Base-by-base conservation (phyloP, 1,140 invertebrate genomes). In the Bombus superbus region DNA sequence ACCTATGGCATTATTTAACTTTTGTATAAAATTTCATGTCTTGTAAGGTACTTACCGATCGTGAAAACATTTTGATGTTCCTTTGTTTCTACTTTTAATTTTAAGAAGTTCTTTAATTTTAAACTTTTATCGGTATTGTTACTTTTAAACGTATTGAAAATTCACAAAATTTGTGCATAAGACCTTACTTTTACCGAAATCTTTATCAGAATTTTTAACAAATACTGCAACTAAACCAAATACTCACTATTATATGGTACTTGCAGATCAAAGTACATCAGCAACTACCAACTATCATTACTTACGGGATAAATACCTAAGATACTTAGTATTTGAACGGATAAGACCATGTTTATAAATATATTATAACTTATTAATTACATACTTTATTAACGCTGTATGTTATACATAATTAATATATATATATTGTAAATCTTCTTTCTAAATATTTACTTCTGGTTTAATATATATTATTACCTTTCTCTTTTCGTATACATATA, bases 21-120 rank as follows among this genome's bases (percentile, higher is more conserved):
- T 69, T 57, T 68, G 0, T 8, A 66, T 6, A 3, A 57, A 57
- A n/a, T 11, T 13, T 40, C 18, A 22, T 68, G 44, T 68, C 11
- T 69, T 38, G 44, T 25, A 18, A n/a, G 15, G 47, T 35, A 72
- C 76, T 89, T 83, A 89, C 88, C 47, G 77, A 53, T 3, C 42
- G 72, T 18, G 59, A 47, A 88, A 89, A 80, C 88, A 89, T 89
- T 28, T 77, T 68, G 38, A 35, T 5, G 32, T 4, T 64, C 6
- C 1, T 40, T 64, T 57, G 8, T 75, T 89, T 85, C 25, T 25
- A 75, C 18, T 72, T 28, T 22, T 9, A 73, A 83, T 1, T 42
- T 35, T 53, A 11, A 53, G 5, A 53, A 53, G 47, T 53, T 53
- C 47, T 22, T 22, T 22, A 53, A 38, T 22, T 42, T 28, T 8